Base-by-base conservation (phyloP, 2,113 vertebrate species). In the Calonectris borealis region DNA sequence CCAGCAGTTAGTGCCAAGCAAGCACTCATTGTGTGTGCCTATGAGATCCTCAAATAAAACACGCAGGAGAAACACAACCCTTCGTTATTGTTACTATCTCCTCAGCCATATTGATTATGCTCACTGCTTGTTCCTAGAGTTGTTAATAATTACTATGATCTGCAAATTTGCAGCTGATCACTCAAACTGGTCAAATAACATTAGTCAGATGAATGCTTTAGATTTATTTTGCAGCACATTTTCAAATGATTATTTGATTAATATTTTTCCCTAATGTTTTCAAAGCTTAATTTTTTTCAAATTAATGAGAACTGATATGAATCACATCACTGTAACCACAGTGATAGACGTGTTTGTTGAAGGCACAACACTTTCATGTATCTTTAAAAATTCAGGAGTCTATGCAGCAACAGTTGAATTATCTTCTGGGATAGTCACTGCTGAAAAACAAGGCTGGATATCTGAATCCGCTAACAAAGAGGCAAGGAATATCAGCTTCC, bases 181-280 rank as follows among this genome's bases (percentile, higher is more conserved):
- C 52, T 96, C 87, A 70, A 40, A 92, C 48, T 29, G 51, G 62
- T 46, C 88, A 36, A 87, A 85, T 34, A 66, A 11, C 78, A 66
- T 52, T 20, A 71, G 34, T 34, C 80, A 86, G 73, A 60, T 27
- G 79, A 95, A 93, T 14, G 19, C 17, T 71, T 60, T 2, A 34
- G 52, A 87, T 94, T 72, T 89, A 72, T 89, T 76, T 79, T 16
- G 49, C 34, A 51, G 81, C 73, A 60, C 29, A 11, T 78, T 95
- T 95, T 68, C 54, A 64, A 94, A 71, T n/a, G 31, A 62, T 92
- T 68, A 54, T 73, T 82, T 91, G 86, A 89, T 88, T 90, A 51
- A 77, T 93, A 81, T 83, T 84, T 92, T 51, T 11, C 60, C 58
- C 73, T 46, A 17, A 55, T 68, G 71, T 84, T 89, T 85, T 90